Conservation (phyloP, 2,113 vertebrate genomes). For the Taurulus bubalis region DNA sequence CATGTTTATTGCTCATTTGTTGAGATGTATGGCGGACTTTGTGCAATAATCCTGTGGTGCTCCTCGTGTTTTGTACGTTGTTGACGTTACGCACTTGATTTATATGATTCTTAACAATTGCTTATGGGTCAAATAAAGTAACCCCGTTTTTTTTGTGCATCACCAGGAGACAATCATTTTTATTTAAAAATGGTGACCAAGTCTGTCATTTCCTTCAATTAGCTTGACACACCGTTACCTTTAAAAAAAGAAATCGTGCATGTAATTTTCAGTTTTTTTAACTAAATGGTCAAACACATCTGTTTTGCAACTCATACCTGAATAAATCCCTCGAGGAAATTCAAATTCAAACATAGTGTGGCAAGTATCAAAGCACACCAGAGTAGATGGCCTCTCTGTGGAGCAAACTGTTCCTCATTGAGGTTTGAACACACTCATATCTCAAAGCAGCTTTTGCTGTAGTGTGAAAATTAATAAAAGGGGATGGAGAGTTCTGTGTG, state of each 20-base stretch:
- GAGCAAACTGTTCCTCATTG: slow-evolving; percentile 48
- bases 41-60: not conserved
- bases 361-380: slow-evolving; percentile 40
- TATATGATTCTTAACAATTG: not conserved
- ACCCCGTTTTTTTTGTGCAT: not conserved
- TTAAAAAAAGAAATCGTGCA: not conserved
- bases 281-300: not conserved
- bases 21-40: not conserved
- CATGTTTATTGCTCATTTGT: slow-evolving; percentile 36
- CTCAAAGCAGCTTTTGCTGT: slow-evolving; percentile 65
- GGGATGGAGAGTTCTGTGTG: slow-evolving; percentile 52
- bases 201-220: not conserved
- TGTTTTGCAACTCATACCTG: slow-evolving; percentile 3
- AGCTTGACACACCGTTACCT: not conserved
- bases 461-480: slow-evolving; percentile 68
- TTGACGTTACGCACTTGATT: not conserved
- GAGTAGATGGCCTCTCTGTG: slow-evolving; percentile 34
- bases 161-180: not conserved
- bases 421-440: slow-evolving; percentile 57
- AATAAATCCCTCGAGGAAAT: slow-evolving; percentile 17
- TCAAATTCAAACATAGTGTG: slow-evolving; percentile 37
- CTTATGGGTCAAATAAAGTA: not conserved
- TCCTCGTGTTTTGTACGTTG: not conserved
- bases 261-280: not conserved
- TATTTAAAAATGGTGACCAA: not conserved